A percentile compares a stretch with the other conserved stretches of the same genome.
Conservation (phyloP, 2,113 vertebrate species). For the Neofelis nebulosa region DNA sequence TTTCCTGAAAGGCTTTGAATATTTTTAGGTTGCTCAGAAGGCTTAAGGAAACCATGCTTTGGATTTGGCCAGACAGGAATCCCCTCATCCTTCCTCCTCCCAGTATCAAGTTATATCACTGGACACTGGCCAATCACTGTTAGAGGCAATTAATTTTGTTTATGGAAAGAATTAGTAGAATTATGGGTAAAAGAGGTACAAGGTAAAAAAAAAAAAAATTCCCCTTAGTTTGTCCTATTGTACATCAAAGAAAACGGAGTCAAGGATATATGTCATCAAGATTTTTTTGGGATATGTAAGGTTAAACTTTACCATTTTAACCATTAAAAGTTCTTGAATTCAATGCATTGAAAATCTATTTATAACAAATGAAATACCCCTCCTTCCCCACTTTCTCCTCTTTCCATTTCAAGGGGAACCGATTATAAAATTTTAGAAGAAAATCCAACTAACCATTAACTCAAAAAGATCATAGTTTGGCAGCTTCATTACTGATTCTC, state of each 20-base stretch:
- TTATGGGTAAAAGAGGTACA: neutral
- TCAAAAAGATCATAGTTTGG: slow-evolving; percentile 1
- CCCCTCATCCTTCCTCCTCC: neutral
- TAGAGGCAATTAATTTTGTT: neutral
- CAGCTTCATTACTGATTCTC: slow-evolving; percentile 12
- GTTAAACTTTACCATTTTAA: neutral
- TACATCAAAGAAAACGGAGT: slow-evolving; percentile 15
- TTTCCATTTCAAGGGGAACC: slow-evolving; percentile 42
- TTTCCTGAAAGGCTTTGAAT: slow-evolving; percentile 36
- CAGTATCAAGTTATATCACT: slow-evolving; percentile 15
- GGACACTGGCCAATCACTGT: neutral
- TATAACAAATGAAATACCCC: neutral
- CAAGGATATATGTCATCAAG: neutral
- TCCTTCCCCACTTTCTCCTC: neutral
- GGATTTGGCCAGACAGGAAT: neutral
- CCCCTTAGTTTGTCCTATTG: neutral
- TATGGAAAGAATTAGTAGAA: slow-evolving; percentile 14
- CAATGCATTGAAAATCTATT: slow-evolving; percentile 42
- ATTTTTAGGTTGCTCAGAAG: neutral
- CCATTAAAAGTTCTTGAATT: slow-evolving; percentile 18
- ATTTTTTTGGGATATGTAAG: slow-evolving; percentile 27
- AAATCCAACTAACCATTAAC: slow-evolving; percentile 5
- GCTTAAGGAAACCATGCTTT: neutral
- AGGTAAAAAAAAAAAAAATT: neutral
- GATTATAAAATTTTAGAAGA: slow-evolving; percentile 17